These are phyloP conservation scores for Xylota segnis DNA, from an alignment of 2,888 invertebrate genomes.

Conservation along the genomic window DNA sequence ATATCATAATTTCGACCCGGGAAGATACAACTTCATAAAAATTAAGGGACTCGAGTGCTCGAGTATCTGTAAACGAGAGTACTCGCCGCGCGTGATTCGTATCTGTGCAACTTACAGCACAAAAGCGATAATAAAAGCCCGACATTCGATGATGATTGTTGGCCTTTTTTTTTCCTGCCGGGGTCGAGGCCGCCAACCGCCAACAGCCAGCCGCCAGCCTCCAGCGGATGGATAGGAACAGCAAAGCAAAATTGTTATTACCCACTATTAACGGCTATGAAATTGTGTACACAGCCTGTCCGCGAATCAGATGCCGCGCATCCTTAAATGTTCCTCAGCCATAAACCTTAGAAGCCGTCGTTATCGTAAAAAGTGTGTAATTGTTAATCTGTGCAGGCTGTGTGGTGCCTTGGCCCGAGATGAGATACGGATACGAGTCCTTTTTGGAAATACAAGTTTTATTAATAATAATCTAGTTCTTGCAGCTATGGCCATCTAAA, in stretches of 20 bases:
- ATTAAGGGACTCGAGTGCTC: slow-evolving; percentile 38
- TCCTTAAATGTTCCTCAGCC: slow-evolving; percentile 15
- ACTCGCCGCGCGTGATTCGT: slow-evolving; percentile 11
- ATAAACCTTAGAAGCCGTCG: slow-evolving; percentile 17
- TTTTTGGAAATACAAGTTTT: slow-evolving; percentile 2
- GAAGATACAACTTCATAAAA: slow-evolving; percentile 33
- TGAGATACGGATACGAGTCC: neutral
- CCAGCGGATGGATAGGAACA: neutral
- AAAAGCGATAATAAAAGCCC: slow-evolving; percentile 30
- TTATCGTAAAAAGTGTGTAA: slow-evolving; percentile 32
- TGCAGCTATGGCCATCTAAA: neutral
- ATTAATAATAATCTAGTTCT: slow-evolving; percentile 10
- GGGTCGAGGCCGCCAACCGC: too few species aligned
- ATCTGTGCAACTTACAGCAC: slow-evolving; percentile 20
- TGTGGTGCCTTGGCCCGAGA: neutral
- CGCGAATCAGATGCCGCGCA: slow-evolving; percentile 18
- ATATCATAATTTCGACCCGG: neutral
- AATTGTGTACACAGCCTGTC: slow-evolving; percentile 10
- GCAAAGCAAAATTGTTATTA: slow-evolving; percentile 22
- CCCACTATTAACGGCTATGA: slow-evolving; percentile 44
- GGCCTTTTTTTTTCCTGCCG: neutral
- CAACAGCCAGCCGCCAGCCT: too few species aligned
- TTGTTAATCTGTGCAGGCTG: slow-evolving; percentile 35
- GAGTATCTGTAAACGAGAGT: neutral
- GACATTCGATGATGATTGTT: slow-evolving; percentile 20